Evolutionary conservation across 2,797 vertebrate species (phyloP).

Genomic region (Tauraco hartlaubi): DNA sequence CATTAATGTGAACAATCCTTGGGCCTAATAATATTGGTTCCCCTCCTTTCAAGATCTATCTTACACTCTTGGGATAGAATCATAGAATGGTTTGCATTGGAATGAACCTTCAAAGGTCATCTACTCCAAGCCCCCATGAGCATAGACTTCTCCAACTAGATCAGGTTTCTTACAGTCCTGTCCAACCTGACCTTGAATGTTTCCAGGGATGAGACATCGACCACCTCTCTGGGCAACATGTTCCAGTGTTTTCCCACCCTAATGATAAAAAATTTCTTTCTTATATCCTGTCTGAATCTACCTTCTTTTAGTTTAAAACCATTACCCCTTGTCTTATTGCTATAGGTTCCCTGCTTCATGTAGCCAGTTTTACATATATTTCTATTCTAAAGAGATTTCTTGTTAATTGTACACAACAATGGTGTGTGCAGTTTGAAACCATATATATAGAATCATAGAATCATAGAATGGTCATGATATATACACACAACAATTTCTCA

Average conservation of each 20-base stretch:
- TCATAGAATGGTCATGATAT: no score
- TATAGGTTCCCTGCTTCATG: neutral
- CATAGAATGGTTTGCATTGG: neutral
- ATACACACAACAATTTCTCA: neutral
- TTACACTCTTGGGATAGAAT: neutral
- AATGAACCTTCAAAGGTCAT: neutral
- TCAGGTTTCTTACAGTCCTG: neutral
- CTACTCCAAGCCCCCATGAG: fast-evolving
- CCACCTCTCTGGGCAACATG: no score
- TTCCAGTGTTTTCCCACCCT: no score
- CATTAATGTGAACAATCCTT: neutral
- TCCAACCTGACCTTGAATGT: neutral
- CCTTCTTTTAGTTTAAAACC: no score
- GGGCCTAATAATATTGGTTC: neutral
- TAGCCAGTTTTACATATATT: neutral
- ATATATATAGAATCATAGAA: neutral
- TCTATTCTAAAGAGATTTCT: neutral
- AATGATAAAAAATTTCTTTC: no score
- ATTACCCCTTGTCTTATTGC: neutral
- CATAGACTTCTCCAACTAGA: neutral
- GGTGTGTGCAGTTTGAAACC: neutral
- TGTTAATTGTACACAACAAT: neutral
- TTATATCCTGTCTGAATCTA: no score
- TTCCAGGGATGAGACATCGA: no score
- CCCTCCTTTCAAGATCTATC: neutral